Evolutionary conservation across 2,797 vertebrate species (phyloP).

Genomic region (Sylvilagus floridanus): DNA sequence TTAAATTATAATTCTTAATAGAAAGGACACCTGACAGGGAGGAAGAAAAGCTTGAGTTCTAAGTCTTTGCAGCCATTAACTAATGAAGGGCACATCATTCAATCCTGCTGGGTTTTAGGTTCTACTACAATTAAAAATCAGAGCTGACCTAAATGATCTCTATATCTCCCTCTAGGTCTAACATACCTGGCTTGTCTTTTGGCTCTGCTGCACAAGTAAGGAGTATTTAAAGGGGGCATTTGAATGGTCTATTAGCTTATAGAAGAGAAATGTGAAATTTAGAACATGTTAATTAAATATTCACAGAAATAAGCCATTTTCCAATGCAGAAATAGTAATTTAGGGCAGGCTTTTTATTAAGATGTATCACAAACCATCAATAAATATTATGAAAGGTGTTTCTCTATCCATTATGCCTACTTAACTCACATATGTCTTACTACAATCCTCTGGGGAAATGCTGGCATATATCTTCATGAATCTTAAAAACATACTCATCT

Average conservation of each 20-base stretch:
- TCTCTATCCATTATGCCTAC: not conserved
- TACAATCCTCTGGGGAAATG: not conserved
- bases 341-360: not conserved
- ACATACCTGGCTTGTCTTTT: not conserved
- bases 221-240: not conserved
- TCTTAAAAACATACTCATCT: not conserved
- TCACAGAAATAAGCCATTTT: not conserved
- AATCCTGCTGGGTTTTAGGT: not conserved
- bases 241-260: not conserved
- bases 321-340: not conserved
- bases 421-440: not conserved
- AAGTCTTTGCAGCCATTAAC: not conserved
- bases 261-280: not conserved
- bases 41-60: not conserved
- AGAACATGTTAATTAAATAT: conserved; percentile 1
- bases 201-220: not conserved
- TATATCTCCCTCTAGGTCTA: not conserved
- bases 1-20: not conserved
- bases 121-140: conserved; percentile 33
- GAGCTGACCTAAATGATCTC: not conserved
- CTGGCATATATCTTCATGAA: not conserved
- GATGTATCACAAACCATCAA: not conserved
- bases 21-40: not conserved
- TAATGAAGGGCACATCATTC: not conserved
- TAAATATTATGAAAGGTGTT: conserved; percentile 28